Evolutionary conservation across 2,113 vertebrate genomes (phyloP), one percentile per base, ranked within the genome.

Genomic region (Sorex fumeus): DNA sequence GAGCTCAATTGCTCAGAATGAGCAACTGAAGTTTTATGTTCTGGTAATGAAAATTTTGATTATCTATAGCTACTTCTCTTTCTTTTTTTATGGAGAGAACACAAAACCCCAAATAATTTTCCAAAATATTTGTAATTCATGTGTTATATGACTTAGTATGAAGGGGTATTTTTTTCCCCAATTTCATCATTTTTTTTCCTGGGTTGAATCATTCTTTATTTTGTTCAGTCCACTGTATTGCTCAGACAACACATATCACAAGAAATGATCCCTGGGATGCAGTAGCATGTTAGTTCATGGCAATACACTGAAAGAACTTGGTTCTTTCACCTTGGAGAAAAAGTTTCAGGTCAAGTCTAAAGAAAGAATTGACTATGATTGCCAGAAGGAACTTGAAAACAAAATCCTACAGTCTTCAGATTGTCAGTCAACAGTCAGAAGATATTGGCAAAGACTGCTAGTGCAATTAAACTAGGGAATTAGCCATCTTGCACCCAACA

Each of bases 1-100:
- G 18, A 9, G 66, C 62, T n/a, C 40, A 64, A 32, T n/a, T 9
- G 62, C 19, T 86, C 32, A 45, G 88, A 76, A 69, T 34, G 32
- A 93, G 27, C 64, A 79, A 75, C 72, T 94, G 36, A 75, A n/a
- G 62, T 60, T 93, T 87, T 84, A 60, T 60, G 30, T 79, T 72
- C 53, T 32, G 9, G 34, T 12, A 34, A 16, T 40, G 11, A 19
- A 53, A 88, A 66, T 79, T 88, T 50, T 10, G 30, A 64, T 80
- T 79, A 92, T 32, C 34, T 87, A 30, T 12, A 76, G 50, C n/a
- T 79, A 47, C 40, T 85, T 91, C 75, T 84, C 84, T 18, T 86
- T 91, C 74, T 84, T 88, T 18, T 71, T 74, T 91, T 71, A 64
- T 43, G 4, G 16, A 23, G 13, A 83, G 64, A 66, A 82, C 85